Evolutionary conservation across 2,113 vertebrate genomes (phyloP), one percentile per base, ranked within the genome.

Genomic region (Felis chaus): DNA sequence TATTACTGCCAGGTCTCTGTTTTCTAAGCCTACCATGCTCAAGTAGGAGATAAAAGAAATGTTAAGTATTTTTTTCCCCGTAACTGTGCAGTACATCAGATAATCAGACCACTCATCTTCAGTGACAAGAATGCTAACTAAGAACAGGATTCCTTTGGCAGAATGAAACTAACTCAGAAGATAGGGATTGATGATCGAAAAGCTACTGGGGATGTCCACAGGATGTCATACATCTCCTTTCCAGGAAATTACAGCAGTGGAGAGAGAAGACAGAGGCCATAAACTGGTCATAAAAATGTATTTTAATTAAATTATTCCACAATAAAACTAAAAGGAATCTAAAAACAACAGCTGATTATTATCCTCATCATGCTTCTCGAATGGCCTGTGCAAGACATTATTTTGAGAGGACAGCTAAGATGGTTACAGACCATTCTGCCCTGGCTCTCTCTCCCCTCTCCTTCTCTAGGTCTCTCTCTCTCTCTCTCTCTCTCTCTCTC

Each of bases 301-400:
- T 98, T 98, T 98, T 98, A 98, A 98, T 98, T 98, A 98, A 98
- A 98, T 98, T 98, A 98, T 97, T 98, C 89, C 74, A 95, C 95
- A 98, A 97, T 98, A 98, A 98, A 98, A 86, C 95, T 98, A 98
- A 98, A 97, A 98, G 65, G 88, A 98, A 98, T 97, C 85, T 98
- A 88, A 98, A 99, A 97, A 68, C 94, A 96, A 97, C 84, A 63
- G 78, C 91, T 98, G 53, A 96, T 98, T 97, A 98, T 97, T 90
- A 39, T 94, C 87, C 33, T 98, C 63, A 80, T 97, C 82, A 65
- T 96, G 95, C 36, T 68, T 95, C 63, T 91, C 97, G 94, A 98
- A 97, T 45, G 18, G 57, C 45, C 96, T 93, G 1, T 96, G 86
- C 57, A 97, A 55, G 97, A 97, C 94, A 98, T 97, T 68, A 95